Base-by-base conservation (phyloP, 2,113 vertebrate species). In the Alethe castanea region DNA sequence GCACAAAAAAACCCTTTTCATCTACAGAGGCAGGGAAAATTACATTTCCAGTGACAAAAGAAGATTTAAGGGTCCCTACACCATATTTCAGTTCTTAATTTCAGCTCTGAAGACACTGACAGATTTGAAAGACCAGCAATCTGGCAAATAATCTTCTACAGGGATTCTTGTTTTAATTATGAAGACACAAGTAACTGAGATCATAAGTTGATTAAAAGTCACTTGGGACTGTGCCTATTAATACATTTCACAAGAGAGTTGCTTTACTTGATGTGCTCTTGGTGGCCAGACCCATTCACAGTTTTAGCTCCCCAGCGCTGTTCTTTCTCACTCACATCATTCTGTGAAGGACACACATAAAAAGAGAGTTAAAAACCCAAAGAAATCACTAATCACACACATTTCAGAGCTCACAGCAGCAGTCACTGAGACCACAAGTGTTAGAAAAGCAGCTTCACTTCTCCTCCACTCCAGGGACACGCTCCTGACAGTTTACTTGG, bases 261-360 rank as follows among this genome's bases (percentile, higher is more conserved):
- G 78, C 56, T 98, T 98, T 96, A 99, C 99, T 99, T 98, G 88
- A 99, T 99, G 97, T 99, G 99, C 31, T 98, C 99, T 97, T 99
- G 99, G 94, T 99, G 99, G 70, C 99, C 99, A 0, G 99, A 99
- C 22, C 99, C 99, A 17, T 97, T 96, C 94, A 99, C 99, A 0
- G 99, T 99, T 94, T 99, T 99, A 29, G 99, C 99, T 8, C 99
- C 99, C 99, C 99, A 99, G 85, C 99, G 98, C 96, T 99, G 99
- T 29, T 99, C 99, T 74, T 99, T 99, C 96, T 99, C 99, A 1
- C 98, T 98, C 12, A 99, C 97, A 10, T 99, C 99, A 7, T 99
- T 99, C 99, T 99, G 94, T 8, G 71, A 91, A 97, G 45, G 74
- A 92, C 79, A 76, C 22, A 70, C 17, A 3, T 4, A 22, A 52